Conservation (phyloP, 2,113 vertebrate species). For the Gasterosteus nipponicus region DNA sequence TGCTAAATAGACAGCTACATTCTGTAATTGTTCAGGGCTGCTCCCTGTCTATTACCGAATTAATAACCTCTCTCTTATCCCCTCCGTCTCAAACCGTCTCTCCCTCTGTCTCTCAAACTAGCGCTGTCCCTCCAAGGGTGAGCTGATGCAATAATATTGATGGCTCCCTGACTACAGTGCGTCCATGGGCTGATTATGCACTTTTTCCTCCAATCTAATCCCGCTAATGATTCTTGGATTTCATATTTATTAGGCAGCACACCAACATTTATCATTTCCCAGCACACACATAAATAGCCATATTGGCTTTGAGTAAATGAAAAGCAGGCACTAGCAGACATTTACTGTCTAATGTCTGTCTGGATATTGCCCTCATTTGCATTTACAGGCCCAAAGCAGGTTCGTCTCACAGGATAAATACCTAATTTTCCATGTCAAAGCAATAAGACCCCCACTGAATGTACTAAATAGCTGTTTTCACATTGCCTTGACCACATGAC, state of each 20-base stretch:
- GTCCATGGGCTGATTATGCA: conserved; percentile 67
- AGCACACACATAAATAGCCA: conserved; percentile 58
- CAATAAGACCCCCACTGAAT: background rate
- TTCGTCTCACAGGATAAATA: conserved; percentile 42
- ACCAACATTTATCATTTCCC: conserved; percentile 65
- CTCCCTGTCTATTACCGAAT: conserved; percentile 47
- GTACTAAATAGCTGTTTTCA: background rate
- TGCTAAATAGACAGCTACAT: conserved; percentile 55
- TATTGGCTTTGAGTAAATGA: conserved; percentile 67
- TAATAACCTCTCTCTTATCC: conserved; percentile 38
- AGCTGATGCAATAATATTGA: conserved; percentile 48
- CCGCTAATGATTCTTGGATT: conserved; percentile 73
- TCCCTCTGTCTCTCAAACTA: conserved; percentile 18
- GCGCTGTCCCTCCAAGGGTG: conserved; percentile 28
- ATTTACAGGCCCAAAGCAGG: conserved; percentile 21
- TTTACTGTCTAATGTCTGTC: conserved; percentile 45
- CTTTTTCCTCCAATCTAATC: conserved; percentile 71
- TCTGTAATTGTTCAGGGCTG: conserved; percentile 52
- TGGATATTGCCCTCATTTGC: conserved; percentile 31
- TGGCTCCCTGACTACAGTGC: conserved; percentile 46
- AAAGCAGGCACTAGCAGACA: conserved; percentile 44
- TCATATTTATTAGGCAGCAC: conserved; percentile 68
- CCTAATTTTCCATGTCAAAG: conserved; percentile 1
- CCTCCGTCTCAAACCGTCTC: conserved; percentile 12
- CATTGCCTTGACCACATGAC: background rate